Evolutionary conservation across 1,140 invertebrate species (phyloP).

Genomic region (Drosophila santomea): DNA sequence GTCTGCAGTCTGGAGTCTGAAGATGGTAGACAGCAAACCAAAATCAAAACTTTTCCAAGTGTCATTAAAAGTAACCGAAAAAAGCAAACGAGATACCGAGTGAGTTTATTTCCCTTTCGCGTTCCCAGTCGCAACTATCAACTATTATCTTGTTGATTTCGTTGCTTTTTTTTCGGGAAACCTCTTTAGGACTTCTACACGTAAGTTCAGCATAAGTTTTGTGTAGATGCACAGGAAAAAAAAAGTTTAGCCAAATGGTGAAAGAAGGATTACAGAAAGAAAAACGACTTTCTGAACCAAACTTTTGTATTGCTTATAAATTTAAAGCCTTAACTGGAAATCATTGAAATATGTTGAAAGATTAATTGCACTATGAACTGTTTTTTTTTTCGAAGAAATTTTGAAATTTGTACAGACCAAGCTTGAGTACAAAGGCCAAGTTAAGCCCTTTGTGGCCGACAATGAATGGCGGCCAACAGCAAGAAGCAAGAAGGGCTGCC

Average conservation of each 20-base stretch:
- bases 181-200: conserved; percentile 18
- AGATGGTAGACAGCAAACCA: conserved; percentile 55
- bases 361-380: not conserved
- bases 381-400: conserved; percentile 1
- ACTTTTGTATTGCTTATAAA: not conserved
- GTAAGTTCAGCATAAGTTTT: conserved; percentile 24
- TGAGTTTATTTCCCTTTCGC: conserved; percentile 53
- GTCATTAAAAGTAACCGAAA: conserved; percentile 78
- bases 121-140: conserved; percentile 39
- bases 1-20: conserved; percentile 36
- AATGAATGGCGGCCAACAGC: conserved; percentile 26
- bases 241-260: too few species aligned
- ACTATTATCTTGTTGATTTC: conserved; percentile 71
- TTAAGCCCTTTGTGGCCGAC: conserved; percentile 69
- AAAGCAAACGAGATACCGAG: conserved; percentile 25
- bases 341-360: not conserved
- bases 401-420: conserved; percentile 46
- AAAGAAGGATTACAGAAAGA: too few species aligned
- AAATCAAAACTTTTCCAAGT: conserved; percentile 80
- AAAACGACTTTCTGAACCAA: too few species aligned
- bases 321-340: not conserved
- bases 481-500: conserved; percentile 27
- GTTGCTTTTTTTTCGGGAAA: conserved; percentile 30
- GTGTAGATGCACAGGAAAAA: conserved; percentile 4
- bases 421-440: conserved; percentile 46